phyloP scores from a whole-genome alignment of 2,888 invertebrate species.

The Balanococcus diminutus region DNA sequence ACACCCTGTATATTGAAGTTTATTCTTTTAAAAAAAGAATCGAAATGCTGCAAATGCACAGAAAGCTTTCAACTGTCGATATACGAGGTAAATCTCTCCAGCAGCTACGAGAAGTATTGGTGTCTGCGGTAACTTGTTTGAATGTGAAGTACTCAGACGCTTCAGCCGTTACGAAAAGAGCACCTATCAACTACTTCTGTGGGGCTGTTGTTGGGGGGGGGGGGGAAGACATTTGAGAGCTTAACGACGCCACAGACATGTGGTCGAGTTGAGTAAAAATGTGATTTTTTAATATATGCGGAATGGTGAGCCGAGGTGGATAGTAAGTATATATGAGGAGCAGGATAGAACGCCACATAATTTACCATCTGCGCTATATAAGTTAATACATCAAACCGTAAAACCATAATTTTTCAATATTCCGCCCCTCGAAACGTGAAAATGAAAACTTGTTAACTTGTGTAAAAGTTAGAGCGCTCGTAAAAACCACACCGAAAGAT shows the following conservation, averaged over 20 bases:
- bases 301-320: neutral
- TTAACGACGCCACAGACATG: neutral
- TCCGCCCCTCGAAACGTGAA: conserved; percentile 16
- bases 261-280: neutral
- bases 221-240: neutral
- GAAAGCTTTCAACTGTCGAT: neutral
- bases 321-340: neutral
- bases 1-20: neutral
- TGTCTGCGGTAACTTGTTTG: neutral
- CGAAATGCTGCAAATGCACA: neutral
- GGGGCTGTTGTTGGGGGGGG: too few relatives aligned
- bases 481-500: conserved; percentile 22
- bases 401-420: conserved; percentile 32
- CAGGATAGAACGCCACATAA: neutral
- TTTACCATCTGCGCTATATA: neutral
- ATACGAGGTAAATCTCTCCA: neutral
- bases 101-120: neutral
- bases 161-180: neutral
- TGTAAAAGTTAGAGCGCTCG: conserved; percentile 12
- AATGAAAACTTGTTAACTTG: conserved; percentile 26
- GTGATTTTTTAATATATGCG: neutral
- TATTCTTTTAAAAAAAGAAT: neutral
- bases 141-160: neutral
- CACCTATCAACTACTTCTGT: neutral
- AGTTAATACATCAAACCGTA: conserved; percentile 21